These are phyloP conservation scores for Agrypnia vestita DNA, from an alignment of 1,140 invertebrate species.

Conservation along the genomic window DNA sequence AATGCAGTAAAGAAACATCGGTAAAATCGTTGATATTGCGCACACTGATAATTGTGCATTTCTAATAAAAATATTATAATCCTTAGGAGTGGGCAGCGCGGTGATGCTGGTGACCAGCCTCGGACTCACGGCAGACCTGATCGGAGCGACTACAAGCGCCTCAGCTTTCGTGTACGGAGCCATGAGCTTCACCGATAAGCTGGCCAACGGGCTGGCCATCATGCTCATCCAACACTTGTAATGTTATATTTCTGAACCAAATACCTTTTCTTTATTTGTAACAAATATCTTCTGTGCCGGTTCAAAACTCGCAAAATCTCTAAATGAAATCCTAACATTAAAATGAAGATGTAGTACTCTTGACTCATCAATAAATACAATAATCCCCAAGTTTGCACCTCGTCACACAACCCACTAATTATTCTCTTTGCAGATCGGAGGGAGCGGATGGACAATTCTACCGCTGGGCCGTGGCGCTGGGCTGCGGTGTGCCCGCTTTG, in stretches of 20 bases:
- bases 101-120: conserved; percentile 92
- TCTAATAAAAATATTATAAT: too few species aligned
- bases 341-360: neutral
- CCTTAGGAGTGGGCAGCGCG: conserved; percentile 83
- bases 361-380: neutral
- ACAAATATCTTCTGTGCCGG: neutral
- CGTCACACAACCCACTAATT: too few species aligned
- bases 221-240: conserved; percentile 84
- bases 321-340: neutral
- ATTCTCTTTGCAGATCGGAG: conserved; percentile 45
- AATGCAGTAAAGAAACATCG: too few species aligned
- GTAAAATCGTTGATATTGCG: too few species aligned
- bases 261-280: too few species aligned
- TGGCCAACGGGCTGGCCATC: conserved; percentile 90
- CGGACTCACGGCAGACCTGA: conserved; percentile 91
- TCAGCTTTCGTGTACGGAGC: conserved; percentile 97
- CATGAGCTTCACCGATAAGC: conserved; percentile 96
- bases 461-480: conserved; percentile 49
- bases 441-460: conserved; percentile 51
- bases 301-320: neutral
- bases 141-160: conserved; percentile 87
- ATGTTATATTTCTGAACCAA: conserved; percentile 60
- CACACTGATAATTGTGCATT: too few species aligned
- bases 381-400: too few species aligned
- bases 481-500: conserved; percentile 51